phyloP scores from a whole-genome alignment of 2,888 invertebrate genomes.

The Sclerodermus sp. region DNA sequence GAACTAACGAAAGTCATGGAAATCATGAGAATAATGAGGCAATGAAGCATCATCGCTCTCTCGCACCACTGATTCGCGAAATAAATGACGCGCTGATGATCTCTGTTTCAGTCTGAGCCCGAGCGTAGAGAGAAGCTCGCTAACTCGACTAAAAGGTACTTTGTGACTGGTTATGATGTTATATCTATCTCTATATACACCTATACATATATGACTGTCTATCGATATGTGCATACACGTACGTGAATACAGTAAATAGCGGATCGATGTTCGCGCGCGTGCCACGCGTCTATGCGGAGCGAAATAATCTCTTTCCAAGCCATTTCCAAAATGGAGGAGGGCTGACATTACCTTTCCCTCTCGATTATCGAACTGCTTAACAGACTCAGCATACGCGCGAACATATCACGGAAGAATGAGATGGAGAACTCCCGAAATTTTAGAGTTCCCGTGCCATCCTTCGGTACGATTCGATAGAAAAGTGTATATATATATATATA shows the following conservation, averaged over 20 bases:
- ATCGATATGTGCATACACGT: slow-evolving; percentile 8
- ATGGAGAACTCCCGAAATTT: slow-evolving; percentile 15
- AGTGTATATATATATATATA: not conserved
- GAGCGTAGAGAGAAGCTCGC: slow-evolving; percentile 57
- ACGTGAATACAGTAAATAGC: not conserved
- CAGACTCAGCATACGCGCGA: slow-evolving; percentile 28
- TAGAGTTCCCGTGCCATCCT: not conserved
- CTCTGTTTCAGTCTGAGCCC: slow-evolving; percentile 58
- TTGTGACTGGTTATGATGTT: slow-evolving; percentile 55
- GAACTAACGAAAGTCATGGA: too few relatives aligned
- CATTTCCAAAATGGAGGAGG: too few relatives aligned
- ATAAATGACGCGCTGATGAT: slow-evolving; percentile 52
- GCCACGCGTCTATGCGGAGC: slow-evolving; percentile 26
- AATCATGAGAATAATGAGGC: too few relatives aligned
- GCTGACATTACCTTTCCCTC: too few relatives aligned
- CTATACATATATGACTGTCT: slow-evolving; percentile 30
- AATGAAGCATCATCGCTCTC: too few relatives aligned
- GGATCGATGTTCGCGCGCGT: not conserved
- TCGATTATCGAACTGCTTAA: slow-evolving; percentile 27
- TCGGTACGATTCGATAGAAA: not conserved
- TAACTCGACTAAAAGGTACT: slow-evolving; percentile 58
- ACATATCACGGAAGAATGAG: slow-evolving; percentile 28
- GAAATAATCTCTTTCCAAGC: too few relatives aligned
- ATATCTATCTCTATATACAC: slow-evolving; percentile 24
- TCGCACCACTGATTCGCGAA: slow-evolving; percentile 32